Percentiles rank a stretch among this genome's conserved stretches.
Conservation (phyloP, 2,113 vertebrate species). For the Macroglossus sobrinus region DNA sequence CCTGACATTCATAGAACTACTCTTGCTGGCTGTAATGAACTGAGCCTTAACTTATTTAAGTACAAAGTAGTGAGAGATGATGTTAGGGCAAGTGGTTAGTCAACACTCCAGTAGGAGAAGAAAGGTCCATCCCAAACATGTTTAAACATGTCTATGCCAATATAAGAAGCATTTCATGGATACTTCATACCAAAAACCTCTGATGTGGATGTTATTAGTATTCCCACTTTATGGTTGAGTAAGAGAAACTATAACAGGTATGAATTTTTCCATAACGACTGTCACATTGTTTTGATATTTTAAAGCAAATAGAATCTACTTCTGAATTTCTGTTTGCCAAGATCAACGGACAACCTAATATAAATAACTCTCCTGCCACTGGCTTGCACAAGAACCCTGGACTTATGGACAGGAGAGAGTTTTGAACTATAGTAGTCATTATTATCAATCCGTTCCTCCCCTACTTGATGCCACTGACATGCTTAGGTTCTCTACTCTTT, state of each 20-base stretch:
- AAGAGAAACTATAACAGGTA: neutral
- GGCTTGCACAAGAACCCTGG: neutral
- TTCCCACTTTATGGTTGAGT: neutral
- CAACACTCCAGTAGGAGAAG: neutral
- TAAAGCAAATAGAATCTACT: constrained; percentile 21
- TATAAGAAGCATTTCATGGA: neutral
- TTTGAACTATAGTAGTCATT: neutral
- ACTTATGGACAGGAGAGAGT: neutral
- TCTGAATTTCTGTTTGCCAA: neutral
- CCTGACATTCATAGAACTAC: neutral
- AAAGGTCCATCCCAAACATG: neutral
- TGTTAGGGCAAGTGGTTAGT: neutral
- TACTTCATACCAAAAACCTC: neutral
- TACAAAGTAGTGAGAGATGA: neutral
- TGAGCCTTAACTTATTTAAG: neutral
- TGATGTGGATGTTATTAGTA: neutral
- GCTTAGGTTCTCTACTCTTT: neutral
- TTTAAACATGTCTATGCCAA: neutral
- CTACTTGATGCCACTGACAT: neutral
- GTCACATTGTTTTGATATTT: neutral
- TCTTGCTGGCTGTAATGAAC: neutral
- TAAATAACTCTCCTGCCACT: neutral
- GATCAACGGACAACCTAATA: neutral
- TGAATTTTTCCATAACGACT: neutral
- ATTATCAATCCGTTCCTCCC: neutral